These are phyloP conservation scores for Cyprinodon brontotheroides DNA, from an alignment of 2,113 vertebrate species.

Conservation along the genomic window DNA sequence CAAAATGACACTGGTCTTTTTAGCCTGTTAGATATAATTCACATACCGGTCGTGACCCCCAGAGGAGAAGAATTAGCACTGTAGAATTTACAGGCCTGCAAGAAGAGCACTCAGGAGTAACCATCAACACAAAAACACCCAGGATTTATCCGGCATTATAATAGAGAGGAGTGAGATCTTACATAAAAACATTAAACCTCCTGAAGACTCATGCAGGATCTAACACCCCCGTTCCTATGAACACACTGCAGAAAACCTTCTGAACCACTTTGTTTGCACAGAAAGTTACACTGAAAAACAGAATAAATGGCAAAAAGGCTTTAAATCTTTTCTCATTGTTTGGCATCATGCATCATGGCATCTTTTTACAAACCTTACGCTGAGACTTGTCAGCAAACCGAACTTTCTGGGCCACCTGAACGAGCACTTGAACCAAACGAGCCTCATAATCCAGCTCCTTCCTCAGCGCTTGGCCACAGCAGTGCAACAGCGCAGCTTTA, in stretches of 20 bases:
- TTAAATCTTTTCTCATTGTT: neutral
- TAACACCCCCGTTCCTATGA: too few species aligned
- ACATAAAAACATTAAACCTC: too few species aligned
- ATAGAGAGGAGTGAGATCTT: slow-evolving; percentile 38
- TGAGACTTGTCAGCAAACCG: slow-evolving; percentile 78
- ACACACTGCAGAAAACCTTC: too few species aligned
- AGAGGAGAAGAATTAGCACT: slow-evolving; percentile 92
- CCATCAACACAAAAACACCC: neutral
- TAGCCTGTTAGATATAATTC: too few species aligned
- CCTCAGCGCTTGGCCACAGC: slow-evolving; percentile 85
- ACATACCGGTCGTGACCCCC: slow-evolving; percentile 88
- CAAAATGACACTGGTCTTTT: slow-evolving; percentile 89
- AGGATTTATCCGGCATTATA: neutral
- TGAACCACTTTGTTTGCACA: too few species aligned
- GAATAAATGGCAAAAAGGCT: too few species aligned
- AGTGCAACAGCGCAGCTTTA: slow-evolving; percentile 86
- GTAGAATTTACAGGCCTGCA: slow-evolving; percentile 90
- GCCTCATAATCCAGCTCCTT: slow-evolving; percentile 88
- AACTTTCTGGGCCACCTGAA: slow-evolving; percentile 85
- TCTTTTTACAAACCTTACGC: slow-evolving; percentile 80
- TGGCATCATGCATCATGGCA: neutral
- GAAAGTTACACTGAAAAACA: too few species aligned
- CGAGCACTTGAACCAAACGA: slow-evolving; percentile 82
- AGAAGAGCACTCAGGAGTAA: slow-evolving; percentile 11
- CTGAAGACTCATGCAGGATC: too few species aligned